These are phyloP conservation scores for Labeo catla DNA, from an alignment of 2,113 vertebrate species.

Conservation along the genomic window DNA sequence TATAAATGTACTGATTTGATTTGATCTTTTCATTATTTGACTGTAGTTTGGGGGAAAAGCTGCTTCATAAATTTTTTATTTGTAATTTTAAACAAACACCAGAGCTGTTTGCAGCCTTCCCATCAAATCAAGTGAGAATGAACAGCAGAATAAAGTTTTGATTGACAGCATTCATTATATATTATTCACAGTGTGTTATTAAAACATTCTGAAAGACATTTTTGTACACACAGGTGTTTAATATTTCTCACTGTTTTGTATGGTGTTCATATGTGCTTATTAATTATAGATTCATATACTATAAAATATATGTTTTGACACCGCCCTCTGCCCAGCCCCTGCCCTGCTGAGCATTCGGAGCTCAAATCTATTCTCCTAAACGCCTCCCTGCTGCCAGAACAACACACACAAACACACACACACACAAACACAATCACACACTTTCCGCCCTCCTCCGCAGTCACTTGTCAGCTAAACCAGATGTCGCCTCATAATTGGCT, in stretches of 20 bases:
- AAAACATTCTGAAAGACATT: background rate
- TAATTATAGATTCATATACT: background rate
- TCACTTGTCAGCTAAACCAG: conserved; percentile 69
- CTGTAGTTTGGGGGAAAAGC: background rate
- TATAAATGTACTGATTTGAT: background rate
- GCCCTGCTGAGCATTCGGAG: conserved; percentile 61
- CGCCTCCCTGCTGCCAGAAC: conserved; percentile 61
- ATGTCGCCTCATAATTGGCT: conserved; percentile 78
- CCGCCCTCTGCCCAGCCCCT: conserved; percentile 39
- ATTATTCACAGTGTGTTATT: background rate
- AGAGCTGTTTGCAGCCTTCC: background rate
- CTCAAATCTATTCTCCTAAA: conserved; percentile 61
- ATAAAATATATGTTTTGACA: conserved; percentile 45
- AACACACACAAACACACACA: conserved; percentile 61
- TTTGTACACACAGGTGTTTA: background rate
- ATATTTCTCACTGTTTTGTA: background rate
- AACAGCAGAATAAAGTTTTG: conserved; percentile 4
- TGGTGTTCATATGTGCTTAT: background rate
- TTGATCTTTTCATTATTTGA: background rate
- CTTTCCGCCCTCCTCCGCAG: conserved; percentile 50
- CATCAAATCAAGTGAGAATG: background rate
- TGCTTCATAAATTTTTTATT: background rate
- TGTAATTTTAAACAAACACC: background rate
- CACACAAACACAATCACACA: conserved; percentile 53
- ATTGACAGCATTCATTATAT: background rate